These are phyloP conservation scores for Epinotia bilunana DNA, from an alignment of 2,888 invertebrate species.

Conservation along the genomic window DNA sequence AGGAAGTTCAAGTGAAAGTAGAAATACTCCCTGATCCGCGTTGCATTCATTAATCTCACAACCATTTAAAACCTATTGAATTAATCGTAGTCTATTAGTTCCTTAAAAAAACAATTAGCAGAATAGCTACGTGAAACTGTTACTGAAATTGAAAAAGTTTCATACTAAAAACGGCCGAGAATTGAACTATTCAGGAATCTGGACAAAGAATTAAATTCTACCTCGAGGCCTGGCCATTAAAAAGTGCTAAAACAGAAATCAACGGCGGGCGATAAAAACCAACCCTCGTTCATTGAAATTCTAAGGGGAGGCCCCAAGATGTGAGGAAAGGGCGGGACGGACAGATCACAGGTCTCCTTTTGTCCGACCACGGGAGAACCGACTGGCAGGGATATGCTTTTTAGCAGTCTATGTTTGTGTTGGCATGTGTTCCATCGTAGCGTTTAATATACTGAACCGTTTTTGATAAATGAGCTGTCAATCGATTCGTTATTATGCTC, in stretches of 20 bases:
- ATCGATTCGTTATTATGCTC: too few species aligned
- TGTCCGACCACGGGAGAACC: too few species aligned
- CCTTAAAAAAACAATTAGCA: slow-evolving; percentile 10
- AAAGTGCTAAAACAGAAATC: slow-evolving; percentile 75
- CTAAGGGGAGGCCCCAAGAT: slow-evolving; percentile 32
- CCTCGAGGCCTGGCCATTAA: slow-evolving; percentile 64
- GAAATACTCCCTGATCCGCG: too few species aligned
- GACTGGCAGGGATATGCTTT: too few species aligned
- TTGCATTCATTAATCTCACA: too few species aligned
- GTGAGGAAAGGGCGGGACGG: slow-evolving; percentile 23
- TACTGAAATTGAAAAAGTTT: slow-evolving; percentile 35
- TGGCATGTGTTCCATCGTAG: too few species aligned
- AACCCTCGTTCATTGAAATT: slow-evolving; percentile 54
- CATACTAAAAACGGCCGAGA: slow-evolving; percentile 29
- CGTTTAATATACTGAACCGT: too few species aligned
- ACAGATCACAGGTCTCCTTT: background rate
- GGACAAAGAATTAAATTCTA: slow-evolving; percentile 51
- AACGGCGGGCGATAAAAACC: slow-evolving; percentile 66
- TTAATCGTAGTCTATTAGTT: background rate
- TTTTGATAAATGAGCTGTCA: too few species aligned
- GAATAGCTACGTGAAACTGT: slow-evolving; percentile 15
- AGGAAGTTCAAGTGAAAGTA: too few species aligned
- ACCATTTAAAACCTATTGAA: background rate
- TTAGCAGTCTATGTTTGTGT: too few species aligned
- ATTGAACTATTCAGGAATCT: slow-evolving; percentile 47